Evolutionary conservation across 2,113 vertebrate species (phyloP).

Genomic region (Chelonoidis abingdonii): DNA sequence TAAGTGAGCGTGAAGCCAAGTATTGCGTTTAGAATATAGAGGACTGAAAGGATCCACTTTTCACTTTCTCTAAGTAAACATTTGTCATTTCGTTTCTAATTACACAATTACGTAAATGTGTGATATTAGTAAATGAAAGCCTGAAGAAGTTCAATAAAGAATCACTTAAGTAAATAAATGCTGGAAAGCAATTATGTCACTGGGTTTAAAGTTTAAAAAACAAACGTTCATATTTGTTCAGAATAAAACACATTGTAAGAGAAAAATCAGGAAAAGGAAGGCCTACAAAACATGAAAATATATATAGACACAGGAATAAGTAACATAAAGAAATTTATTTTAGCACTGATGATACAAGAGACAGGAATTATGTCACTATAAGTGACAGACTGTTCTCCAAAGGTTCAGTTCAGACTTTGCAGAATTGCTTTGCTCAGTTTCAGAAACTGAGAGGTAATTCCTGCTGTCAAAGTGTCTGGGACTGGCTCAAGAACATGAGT

Average conservation of each 20-base stretch:
- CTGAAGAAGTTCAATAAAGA: conserved; percentile 78
- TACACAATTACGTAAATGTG: conserved; percentile 76
- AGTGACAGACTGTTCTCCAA: not conserved
- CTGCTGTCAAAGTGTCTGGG: not conserved
- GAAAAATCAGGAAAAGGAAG: not conserved
- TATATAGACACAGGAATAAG: not conserved
- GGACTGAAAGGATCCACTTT: conserved; percentile 31
- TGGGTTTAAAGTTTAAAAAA: conserved; percentile 45
- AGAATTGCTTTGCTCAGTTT: not conserved
- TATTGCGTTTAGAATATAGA: not conserved
- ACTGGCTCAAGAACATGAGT: not conserved
- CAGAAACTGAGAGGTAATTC: not conserved
- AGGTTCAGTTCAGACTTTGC: fast-evolving
- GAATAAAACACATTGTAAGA: not conserved
- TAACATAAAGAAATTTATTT: fast-evolving
- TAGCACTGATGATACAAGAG: not conserved
- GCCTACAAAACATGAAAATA: not conserved
- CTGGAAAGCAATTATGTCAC: conserved; percentile 70
- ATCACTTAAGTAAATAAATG: conserved; percentile 81
- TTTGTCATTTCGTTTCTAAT: conserved; percentile 76
- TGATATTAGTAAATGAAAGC: conserved; percentile 79
- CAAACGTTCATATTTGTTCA: not conserved
- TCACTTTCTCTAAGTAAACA: conserved; percentile 59
- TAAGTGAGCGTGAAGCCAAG: not conserved
- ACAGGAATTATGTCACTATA: fast-evolving